A percentile compares a stretch with the other conserved stretches of the same genome.
Evolutionary conservation across 1,140 invertebrate genomes (phyloP).

Genomic region (Drosophila nasuta): DNA sequence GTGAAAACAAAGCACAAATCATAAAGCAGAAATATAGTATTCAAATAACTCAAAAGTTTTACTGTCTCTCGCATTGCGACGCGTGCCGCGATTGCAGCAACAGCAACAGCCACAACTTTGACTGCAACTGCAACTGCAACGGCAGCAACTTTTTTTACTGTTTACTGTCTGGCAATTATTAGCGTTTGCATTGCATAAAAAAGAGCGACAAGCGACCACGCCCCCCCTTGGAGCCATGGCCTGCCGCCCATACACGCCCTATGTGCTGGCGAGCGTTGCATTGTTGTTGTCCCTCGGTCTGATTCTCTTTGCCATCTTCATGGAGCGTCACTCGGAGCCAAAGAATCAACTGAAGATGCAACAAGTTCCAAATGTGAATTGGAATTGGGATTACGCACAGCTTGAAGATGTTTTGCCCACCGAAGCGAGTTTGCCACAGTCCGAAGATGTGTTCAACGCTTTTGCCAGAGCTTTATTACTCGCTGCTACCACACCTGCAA

Average conservation of each 20-base stretch:
- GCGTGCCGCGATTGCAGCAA: slow-evolving; percentile 36
- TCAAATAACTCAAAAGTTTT: slow-evolving; percentile 71
- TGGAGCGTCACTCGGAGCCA: slow-evolving; percentile 51
- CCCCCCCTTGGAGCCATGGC: slow-evolving; percentile 42
- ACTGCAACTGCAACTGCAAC: slow-evolving; percentile 3
- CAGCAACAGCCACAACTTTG: slow-evolving; percentile 27
- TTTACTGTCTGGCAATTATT: slow-evolving; percentile 38
- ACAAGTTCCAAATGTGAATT: slow-evolving; percentile 19
- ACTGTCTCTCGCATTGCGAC: slow-evolving; percentile 45
- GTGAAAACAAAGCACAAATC: slow-evolving; percentile 17
- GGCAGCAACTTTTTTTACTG: slow-evolving; percentile 6
- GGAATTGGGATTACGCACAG: not conserved
- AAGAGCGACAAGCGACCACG: not conserved
- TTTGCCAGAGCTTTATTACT: slow-evolving; percentile 43
- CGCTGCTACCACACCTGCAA: slow-evolving; percentile 47
- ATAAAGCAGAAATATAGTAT: slow-evolving; percentile 8
- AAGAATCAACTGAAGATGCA: slow-evolving; percentile 52
- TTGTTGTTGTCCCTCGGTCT: slow-evolving; percentile 58
- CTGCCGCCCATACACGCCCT: slow-evolving; percentile 50
- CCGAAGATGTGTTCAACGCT: slow-evolving; percentile 48
- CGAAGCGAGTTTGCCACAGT: not conserved
- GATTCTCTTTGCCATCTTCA: slow-evolving; percentile 67
- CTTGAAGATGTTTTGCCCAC: slow-evolving; percentile 12
- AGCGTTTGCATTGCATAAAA: slow-evolving; percentile 36
- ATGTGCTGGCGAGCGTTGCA: slow-evolving; percentile 29